Evolutionary conservation across 2,888 invertebrate species (phyloP).

Genomic region (Ecliptopera silaceata): DNA sequence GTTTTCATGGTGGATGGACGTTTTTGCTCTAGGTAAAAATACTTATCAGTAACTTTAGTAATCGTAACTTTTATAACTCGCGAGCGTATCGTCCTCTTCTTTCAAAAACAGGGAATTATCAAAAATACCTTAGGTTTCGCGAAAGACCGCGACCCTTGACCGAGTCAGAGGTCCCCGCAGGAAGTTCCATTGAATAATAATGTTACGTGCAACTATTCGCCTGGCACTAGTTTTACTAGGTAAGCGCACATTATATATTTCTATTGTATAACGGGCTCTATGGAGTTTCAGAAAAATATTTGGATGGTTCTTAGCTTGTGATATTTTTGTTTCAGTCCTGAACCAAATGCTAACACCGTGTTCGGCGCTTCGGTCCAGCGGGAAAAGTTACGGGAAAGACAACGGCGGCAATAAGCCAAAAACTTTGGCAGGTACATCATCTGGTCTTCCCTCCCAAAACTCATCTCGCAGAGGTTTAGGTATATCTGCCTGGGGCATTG

Average conservation of each 20-base stretch:
- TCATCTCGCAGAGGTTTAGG: conserved; percentile 67
- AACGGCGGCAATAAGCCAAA: conserved; percentile 46
- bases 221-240: conserved; percentile 57
- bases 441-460: conserved; percentile 54
- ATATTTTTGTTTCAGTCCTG: conserved; percentile 52
- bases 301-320: background rate
- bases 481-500: conserved; percentile 86
- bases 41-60: background rate
- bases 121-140: conserved; percentile 3
- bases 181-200: conserved; percentile 50
- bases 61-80: background rate
- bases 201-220: conserved; percentile 59
- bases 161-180: conserved; percentile 41
- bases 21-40: background rate
- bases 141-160: conserved; percentile 14
- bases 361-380: conserved; percentile 45
- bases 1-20: conserved; percentile 9
- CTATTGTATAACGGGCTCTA: too few species aligned
- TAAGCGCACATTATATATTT: conserved; percentile 40
- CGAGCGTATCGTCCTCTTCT: background rate
- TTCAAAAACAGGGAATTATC: background rate
- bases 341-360: conserved; percentile 50
- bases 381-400: conserved; percentile 38
- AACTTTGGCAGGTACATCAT: conserved; percentile 49
- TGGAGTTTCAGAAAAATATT: too few species aligned